Conservation (phyloP, 2,888 invertebrate species). For the Chaitophorus viminalis region DNA sequence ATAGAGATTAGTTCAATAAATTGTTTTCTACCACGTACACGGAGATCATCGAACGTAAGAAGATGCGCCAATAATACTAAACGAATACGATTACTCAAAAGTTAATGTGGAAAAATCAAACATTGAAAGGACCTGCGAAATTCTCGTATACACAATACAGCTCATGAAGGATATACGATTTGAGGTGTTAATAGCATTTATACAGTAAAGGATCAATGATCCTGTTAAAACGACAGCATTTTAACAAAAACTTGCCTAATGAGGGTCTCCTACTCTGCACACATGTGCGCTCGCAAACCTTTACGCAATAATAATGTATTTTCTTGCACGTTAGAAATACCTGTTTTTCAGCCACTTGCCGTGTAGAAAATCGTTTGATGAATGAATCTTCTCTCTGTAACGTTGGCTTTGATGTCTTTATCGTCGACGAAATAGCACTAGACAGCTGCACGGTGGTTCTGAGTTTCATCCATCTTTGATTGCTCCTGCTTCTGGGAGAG, state of each 20-base stretch:
- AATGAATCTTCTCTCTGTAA: slow-evolving; percentile 93
- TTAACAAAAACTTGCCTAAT: not conserved
- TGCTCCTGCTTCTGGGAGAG: slow-evolving; percentile 83
- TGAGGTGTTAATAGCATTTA: not conserved
- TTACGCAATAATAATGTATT: not conserved
- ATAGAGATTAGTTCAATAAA: not conserved
- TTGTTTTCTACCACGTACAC: not conserved
- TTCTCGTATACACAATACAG: not conserved
- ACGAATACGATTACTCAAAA: not conserved
- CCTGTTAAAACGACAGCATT: not conserved
- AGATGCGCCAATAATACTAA: not conserved
- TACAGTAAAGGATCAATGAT: not conserved
- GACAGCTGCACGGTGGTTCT: slow-evolving; percentile 92
- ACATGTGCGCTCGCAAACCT: not conserved
- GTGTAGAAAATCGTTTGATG: slow-evolving; percentile 90
- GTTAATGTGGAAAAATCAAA: not conserved
- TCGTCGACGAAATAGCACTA: slow-evolving; percentile 77
- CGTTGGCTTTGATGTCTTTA: slow-evolving; percentile 84
- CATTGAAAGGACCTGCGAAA: not conserved
- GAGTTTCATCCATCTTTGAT: slow-evolving; percentile 96
- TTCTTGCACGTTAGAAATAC: slow-evolving; percentile 67
- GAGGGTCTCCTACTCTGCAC: not conserved
- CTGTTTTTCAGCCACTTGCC: slow-evolving; percentile 89
- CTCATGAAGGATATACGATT: not conserved
- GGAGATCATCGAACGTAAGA: not conserved